Conservation (phyloP, 2,797 vertebrate species). For the Gorsachius magnificus region DNA sequence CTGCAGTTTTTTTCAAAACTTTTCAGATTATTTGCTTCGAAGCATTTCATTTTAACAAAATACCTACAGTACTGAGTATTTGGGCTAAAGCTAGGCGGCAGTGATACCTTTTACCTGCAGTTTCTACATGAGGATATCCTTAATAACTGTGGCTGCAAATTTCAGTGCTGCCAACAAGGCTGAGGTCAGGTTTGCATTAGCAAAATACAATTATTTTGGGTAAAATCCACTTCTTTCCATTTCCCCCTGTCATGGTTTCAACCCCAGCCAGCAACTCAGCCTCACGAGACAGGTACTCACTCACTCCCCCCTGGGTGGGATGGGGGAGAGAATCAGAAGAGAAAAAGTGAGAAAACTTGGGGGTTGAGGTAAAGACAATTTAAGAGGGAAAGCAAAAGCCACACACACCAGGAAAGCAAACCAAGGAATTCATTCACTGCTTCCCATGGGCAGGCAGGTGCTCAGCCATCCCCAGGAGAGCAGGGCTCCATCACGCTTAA, state of each 20-base stretch:
- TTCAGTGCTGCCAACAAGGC: not conserved
- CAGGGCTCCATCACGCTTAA: too few relatives aligned
- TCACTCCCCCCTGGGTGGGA: too few relatives aligned
- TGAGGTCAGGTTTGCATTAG: not conserved
- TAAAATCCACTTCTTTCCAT: not conserved
- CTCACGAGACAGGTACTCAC: too few relatives aligned
- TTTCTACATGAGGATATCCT: not conserved
- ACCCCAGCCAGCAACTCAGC: too few relatives aligned
- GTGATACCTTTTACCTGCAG: not conserved
- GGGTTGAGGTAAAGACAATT: too few relatives aligned
- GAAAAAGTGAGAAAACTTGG: too few relatives aligned
- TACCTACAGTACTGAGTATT: not conserved
- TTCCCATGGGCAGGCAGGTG: too few relatives aligned
- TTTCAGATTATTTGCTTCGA: not conserved
- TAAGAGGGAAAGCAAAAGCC: too few relatives aligned
- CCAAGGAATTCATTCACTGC: too few relatives aligned
- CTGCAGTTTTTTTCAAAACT: not conserved
- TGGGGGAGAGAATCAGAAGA: too few relatives aligned
- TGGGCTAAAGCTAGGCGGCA: not conserved
- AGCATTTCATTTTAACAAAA: not conserved
- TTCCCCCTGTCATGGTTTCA: not conserved
- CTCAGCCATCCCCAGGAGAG: too few relatives aligned
- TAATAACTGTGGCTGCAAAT: not conserved
- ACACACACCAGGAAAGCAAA: too few relatives aligned
- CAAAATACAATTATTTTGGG: not conserved